Conservation (phyloP, 2,797 vertebrate genomes). For the Lacerta agilis region DNA sequence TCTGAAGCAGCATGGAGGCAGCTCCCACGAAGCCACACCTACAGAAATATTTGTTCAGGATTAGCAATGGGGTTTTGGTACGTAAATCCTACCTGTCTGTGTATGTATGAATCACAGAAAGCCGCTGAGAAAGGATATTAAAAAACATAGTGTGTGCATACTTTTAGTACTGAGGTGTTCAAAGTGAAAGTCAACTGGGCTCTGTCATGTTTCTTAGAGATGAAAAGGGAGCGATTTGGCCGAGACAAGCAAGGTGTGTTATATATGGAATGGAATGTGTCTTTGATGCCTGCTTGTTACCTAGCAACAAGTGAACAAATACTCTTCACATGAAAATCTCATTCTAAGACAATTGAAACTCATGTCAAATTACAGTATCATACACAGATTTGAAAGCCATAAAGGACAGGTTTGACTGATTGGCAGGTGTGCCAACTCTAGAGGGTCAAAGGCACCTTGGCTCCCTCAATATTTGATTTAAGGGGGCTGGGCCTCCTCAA, state of each 20-base stretch:
- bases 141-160: neutral
- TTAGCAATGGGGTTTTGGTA: neutral
- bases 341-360: neutral
- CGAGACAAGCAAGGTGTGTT: neutral
- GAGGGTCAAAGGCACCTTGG: no score
- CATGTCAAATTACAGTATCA: neutral
- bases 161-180: neutral
- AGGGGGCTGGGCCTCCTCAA: no score
- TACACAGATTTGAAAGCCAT: neutral
- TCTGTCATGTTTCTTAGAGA: neutral
- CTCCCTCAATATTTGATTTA: no score
- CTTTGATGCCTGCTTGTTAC: neutral
- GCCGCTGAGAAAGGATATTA: neutral
- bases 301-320: slow-evolving; percentile 12
- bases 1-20: neutral
- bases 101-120: slow-evolving; percentile 14
- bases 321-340: neutral
- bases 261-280: neutral
- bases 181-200: neutral
- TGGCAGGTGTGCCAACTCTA: no score
- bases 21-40: neutral
- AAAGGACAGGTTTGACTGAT: no score
- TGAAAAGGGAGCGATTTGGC: neutral
- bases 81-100: neutral
- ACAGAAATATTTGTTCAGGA: neutral